These are phyloP conservation scores for Dreissena rostriformis DNA, from an alignment of 1,140 invertebrate species.

Conservation along the genomic window DNA sequence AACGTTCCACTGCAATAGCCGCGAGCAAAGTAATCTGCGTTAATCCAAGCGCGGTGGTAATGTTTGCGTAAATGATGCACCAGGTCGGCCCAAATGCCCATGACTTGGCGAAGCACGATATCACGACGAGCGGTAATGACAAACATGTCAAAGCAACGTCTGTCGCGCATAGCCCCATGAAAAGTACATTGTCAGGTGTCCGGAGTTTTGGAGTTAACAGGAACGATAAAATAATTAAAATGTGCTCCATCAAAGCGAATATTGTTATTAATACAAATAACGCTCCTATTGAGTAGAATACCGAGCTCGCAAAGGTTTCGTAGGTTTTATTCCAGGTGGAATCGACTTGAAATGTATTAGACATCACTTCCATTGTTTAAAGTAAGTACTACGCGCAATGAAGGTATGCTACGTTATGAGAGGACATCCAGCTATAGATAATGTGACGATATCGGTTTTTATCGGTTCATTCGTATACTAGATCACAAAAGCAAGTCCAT, in stretches of 20 bases:
- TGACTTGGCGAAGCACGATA: background rate
- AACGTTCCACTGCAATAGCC: slow-evolving; percentile 23
- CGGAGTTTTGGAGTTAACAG: background rate
- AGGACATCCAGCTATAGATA: too few relatives aligned
- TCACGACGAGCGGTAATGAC: slow-evolving; percentile 17
- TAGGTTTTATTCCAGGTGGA: too few relatives aligned
- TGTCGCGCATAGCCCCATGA: slow-evolving; percentile 13
- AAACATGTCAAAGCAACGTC: slow-evolving; percentile 17
- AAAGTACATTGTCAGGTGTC: slow-evolving; percentile 23
- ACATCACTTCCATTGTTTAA: too few relatives aligned
- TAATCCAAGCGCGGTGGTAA: slow-evolving; percentile 19
- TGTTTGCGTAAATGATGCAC: slow-evolving; percentile 27
- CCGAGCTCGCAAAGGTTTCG: too few relatives aligned
- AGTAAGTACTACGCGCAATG: too few relatives aligned
- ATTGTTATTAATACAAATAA: slow-evolving; percentile 8
- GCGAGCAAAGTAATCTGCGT: slow-evolving; percentile 21
- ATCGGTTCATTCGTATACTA: too few relatives aligned
- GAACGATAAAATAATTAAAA: slow-evolving; percentile 10
- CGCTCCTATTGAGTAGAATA: slow-evolving; percentile 19
- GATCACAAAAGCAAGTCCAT: too few relatives aligned
- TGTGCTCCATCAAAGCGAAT: slow-evolving; percentile 5
- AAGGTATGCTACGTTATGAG: too few relatives aligned
- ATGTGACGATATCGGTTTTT: too few relatives aligned
- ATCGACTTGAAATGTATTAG: too few relatives aligned
- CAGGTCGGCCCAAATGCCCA: slow-evolving; percentile 21